These are phyloP conservation scores for Hirtodrosophila trivittata DNA, from an alignment of 2,888 invertebrate genomes.

Conservation along the genomic window DNA sequence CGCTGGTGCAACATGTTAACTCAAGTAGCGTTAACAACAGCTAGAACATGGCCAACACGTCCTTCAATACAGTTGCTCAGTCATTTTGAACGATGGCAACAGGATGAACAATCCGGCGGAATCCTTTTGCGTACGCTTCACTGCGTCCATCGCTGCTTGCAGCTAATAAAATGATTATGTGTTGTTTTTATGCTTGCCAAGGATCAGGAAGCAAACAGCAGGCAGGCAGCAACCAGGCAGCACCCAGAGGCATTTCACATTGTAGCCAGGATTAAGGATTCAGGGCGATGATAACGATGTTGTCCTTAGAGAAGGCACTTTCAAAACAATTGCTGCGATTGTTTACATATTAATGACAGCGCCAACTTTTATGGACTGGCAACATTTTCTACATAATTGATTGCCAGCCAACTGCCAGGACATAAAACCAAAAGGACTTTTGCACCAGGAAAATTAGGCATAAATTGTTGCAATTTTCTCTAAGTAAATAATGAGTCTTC, in stretches of 20 bases:
- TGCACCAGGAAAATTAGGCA: constrained; percentile 21
- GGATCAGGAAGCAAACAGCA: constrained; percentile 22
- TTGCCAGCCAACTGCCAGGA: constrained; percentile 45
- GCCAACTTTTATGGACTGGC: constrained; percentile 62
- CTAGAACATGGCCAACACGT: constrained; percentile 54
- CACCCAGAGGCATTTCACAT: constrained; percentile 4
- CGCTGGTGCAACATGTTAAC: constrained; percentile 75
- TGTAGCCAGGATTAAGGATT: neutral
- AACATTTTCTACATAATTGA: constrained; percentile 68
- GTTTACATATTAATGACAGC: constrained; percentile 72
- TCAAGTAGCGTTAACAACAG: constrained; percentile 60
- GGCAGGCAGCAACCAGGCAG: constrained; percentile 8
- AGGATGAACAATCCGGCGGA: constrained; percentile 64
- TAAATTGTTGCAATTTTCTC: constrained; percentile 35
- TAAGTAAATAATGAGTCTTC: neutral
- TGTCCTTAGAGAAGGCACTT: constrained; percentile 38
- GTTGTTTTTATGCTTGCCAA: constrained; percentile 76
- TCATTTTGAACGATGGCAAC: constrained; percentile 47
- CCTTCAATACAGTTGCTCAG: constrained; percentile 43
- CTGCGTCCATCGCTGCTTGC: constrained; percentile 46
- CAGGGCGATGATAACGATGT: constrained; percentile 11
- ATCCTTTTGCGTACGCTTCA: constrained; percentile 56
- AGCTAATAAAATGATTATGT: constrained; percentile 78
- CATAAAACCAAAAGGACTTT: constrained; percentile 27
- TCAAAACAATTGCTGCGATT: constrained; percentile 67